Evolutionary conservation across 2,888 invertebrate species (phyloP).

Genomic region (Nephrotoma appendiculata): DNA sequence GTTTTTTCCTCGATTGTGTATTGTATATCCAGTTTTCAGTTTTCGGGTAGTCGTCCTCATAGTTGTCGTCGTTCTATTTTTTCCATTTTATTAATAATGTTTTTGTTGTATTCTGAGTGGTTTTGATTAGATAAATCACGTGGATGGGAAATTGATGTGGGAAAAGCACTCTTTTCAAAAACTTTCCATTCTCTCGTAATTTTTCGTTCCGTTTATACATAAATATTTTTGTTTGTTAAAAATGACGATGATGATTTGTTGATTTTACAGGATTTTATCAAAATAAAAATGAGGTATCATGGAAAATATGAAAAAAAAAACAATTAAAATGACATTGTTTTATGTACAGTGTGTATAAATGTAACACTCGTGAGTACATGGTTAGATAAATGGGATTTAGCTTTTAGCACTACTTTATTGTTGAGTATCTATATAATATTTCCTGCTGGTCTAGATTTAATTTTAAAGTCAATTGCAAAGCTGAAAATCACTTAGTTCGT

Average conservation of each 20-base stretch:
- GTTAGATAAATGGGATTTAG: neutral
- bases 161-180: neutral
- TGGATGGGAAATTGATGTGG: neutral
- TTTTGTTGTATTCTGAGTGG: neutral
- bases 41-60: neutral
- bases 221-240: neutral
- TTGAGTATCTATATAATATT: neutral
- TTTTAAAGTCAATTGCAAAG: neutral
- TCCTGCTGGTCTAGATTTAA: neutral
- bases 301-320: neutral
- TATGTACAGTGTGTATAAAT: neutral
- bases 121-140: neutral
- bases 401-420: neutral
- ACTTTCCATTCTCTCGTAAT: neutral
- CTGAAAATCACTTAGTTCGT: neutral
- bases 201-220: neutral
- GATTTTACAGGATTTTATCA: neutral
- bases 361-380: neutral
- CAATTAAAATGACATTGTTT: neutral
- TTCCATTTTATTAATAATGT: neutral
- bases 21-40: neutral
- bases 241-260: neutral
- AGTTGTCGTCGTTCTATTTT: neutral
- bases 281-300: neutral
- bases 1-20: neutral